Conservation (phyloP, 2,113 vertebrate species). For the Anguilla japonica region DNA sequence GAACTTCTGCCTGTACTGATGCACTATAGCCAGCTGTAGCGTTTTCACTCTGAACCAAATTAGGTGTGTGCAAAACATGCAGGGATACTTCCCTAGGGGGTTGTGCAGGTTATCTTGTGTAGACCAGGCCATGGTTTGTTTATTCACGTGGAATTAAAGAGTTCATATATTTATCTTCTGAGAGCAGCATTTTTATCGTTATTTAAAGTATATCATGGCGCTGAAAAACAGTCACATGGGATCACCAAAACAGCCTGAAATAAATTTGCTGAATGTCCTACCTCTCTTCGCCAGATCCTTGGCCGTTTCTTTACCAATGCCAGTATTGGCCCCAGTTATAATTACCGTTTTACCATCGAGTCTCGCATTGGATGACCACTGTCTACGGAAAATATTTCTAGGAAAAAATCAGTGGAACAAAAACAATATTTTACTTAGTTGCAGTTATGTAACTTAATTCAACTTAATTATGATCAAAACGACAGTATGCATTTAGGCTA, state of each 20-base stretch:
- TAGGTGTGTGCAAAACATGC: too few species aligned
- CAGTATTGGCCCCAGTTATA: conserved; percentile 13
- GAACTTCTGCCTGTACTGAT: too few species aligned
- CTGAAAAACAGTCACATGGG: not conserved
- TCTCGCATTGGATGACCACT: not conserved
- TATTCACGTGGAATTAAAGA: too few species aligned
- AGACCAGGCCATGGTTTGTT: too few species aligned
- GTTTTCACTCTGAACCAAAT: too few species aligned
- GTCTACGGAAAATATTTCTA: not conserved
- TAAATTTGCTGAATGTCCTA: not conserved
- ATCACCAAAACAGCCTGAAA: not conserved
- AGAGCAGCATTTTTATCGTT: too few species aligned
- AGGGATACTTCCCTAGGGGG: too few species aligned
- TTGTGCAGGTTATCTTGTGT: too few species aligned
- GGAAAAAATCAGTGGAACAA: not conserved
- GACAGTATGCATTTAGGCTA: too few species aligned
- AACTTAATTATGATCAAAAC: not conserved
- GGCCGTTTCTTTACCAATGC: conserved; percentile 7
- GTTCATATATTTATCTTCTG: too few species aligned
- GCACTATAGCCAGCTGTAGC: too few species aligned
- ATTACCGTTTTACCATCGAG: conserved; percentile 10
- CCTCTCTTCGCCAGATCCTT: conserved; percentile 20
- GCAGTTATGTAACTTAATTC: not conserved
- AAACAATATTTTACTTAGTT: not conserved
- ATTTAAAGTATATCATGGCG: too few species aligned